Evolutionary conservation across 1,140 invertebrate species (phyloP).

Genomic region (Orius insidiosus): DNA sequence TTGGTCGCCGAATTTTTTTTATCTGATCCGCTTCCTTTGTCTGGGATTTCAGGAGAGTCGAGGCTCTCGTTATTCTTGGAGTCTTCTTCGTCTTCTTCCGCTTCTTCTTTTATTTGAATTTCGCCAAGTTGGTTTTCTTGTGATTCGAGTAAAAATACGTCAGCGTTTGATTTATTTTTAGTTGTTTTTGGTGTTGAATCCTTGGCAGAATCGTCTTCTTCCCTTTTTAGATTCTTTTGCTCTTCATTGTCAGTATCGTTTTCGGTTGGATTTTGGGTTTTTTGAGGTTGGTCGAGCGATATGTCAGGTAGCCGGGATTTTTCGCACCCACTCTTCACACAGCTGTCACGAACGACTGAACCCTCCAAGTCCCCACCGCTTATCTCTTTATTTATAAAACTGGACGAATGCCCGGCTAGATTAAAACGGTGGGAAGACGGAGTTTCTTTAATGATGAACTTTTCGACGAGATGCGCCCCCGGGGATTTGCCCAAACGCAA

Average conservation of each 20-base stretch:
- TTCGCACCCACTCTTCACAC: constrained; percentile 22
- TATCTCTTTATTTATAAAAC: neutral
- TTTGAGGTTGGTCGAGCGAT: neutral
- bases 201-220: neutral
- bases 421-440: constrained; percentile 26
- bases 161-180: neutral
- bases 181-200: neutral
- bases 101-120: too few relatives aligned
- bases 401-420: constrained; percentile 14
- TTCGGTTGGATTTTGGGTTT: neutral
- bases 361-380: constrained; percentile 14
- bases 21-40: too few relatives aligned
- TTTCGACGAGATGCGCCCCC: constrained; percentile 52
- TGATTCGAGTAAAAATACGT: too few relatives aligned
- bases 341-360: constrained; percentile 21
- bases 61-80: too few relatives aligned
- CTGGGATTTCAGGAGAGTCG: too few relatives aligned
- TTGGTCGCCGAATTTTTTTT: neutral
- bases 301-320: neutral
- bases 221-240: neutral
- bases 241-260: neutral
- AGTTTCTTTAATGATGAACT: constrained; percentile 49
- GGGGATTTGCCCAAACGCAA: constrained; percentile 34
- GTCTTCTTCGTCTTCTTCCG: too few relatives aligned
- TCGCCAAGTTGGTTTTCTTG: too few relatives aligned